phyloP scores from a whole-genome alignment of 2,888 invertebrate genomes.

The Anoncus sp. region DNA sequence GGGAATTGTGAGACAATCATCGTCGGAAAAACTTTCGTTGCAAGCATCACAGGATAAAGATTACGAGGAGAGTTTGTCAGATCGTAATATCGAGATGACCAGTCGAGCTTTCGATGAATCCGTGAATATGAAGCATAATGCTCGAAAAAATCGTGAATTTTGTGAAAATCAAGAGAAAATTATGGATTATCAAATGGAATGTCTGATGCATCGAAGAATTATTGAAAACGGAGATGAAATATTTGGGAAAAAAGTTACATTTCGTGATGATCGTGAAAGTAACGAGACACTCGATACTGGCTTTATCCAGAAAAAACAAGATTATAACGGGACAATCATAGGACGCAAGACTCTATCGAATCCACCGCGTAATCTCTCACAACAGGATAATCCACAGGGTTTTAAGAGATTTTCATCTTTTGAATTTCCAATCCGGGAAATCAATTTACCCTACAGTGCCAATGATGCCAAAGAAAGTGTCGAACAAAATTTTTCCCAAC shows the following conservation, averaged over 20 bases:
- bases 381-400: neutral
- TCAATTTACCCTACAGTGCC: neutral
- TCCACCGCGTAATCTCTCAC: neutral
- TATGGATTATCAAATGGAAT: constrained; percentile 12
- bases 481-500: neutral
- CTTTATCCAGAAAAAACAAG: neutral
- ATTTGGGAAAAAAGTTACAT: too few species aligned
- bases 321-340: neutral
- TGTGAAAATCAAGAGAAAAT: neutral
- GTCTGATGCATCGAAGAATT: too few species aligned
- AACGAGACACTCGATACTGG: too few species aligned
- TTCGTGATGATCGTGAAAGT: too few species aligned
- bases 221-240: too few species aligned
- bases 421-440: constrained; percentile 3
- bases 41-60: constrained; percentile 5
- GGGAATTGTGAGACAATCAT: neutral
- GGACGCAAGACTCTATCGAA: neutral
- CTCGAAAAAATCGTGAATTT: neutral
- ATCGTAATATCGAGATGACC: constrained; percentile 9
- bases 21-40: constrained; percentile 2
- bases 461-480: neutral
- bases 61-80: neutral
- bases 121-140: neutral
- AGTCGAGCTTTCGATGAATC: constrained; percentile 8
- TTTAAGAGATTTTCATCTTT: constrained; percentile 21